Percentiles rank a stretch among this genome's conserved stretches.
Conservation (phyloP, 23 tunicate species). For the Botrylloides violaceus region DNA sequence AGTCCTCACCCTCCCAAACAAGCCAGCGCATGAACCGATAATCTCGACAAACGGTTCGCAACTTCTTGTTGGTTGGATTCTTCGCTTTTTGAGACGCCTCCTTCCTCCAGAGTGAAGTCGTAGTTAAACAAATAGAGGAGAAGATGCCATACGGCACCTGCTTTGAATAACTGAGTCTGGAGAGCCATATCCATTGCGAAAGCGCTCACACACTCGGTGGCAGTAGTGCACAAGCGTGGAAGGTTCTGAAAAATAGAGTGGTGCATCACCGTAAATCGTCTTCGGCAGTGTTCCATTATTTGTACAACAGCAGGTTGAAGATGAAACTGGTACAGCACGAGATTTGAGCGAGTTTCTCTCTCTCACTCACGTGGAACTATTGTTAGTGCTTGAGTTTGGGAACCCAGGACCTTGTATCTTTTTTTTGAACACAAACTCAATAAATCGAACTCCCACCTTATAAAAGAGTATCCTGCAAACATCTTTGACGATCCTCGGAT, state of each 20-base stretch:
- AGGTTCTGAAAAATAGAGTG: no score
- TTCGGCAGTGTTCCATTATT: no score
- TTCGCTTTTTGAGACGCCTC: constrained; percentile 81
- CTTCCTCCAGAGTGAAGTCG: constrained; percentile 98
- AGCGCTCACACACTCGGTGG: constrained; percentile 92
- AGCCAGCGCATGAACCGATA: constrained; percentile 82
- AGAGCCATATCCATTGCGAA: constrained; percentile 86
- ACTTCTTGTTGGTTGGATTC: constrained; percentile 89
- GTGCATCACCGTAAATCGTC: no score
- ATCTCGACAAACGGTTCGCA: constrained; percentile 72
- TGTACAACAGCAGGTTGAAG: no score
- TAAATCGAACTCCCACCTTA: constrained; percentile 23
- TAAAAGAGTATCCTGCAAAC: constrained; percentile 70
- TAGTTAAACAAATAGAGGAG: constrained; percentile 83
- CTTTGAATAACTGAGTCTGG: constrained; percentile 79
- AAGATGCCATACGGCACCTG: constrained; percentile 92
- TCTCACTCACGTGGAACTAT: no score
- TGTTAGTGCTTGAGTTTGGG: no score
- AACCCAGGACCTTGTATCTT: background rate
- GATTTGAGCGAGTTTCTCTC: no score
- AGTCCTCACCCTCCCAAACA: constrained; percentile 58
- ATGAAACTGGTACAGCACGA: no score
- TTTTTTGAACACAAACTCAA: background rate
- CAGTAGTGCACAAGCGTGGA: constrained; percentile 56
- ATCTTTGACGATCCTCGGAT: constrained; percentile 49